Conservation (phyloP, 2,797 vertebrate genomes). For the Pangasius larnaudii region DNA sequence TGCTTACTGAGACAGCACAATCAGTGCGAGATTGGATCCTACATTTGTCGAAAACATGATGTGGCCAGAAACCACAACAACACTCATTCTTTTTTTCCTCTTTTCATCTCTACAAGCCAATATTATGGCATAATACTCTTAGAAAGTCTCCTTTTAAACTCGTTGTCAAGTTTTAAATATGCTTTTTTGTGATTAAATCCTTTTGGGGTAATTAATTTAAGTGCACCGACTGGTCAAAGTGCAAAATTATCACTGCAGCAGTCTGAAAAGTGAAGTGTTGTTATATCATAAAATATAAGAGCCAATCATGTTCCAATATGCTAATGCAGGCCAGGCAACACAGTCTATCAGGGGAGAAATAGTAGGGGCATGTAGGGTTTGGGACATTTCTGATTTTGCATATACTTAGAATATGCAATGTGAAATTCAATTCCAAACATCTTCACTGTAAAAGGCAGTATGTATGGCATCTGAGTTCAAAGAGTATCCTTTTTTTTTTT, state of each 20-base stretch:
- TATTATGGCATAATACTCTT: neutral
- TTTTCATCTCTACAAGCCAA: conserved; percentile 12
- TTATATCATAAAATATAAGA: conserved; percentile 3
- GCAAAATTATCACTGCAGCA: conserved; percentile 21
- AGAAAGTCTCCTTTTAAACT: neutral
- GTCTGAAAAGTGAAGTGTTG: conserved; percentile 5
- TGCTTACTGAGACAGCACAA: conserved; percentile 27
- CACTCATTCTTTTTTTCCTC: neutral
- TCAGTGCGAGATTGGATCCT: conserved; percentile 25
- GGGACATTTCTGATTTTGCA: neutral
- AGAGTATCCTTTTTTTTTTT: conserved; percentile 4
- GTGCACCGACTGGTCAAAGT: conserved; percentile 40
- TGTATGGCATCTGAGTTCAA: conserved; percentile 28
- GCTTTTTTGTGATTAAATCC: neutral
- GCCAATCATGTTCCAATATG: conserved; percentile 1
- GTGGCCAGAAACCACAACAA: neutral
- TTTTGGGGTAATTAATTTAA: neutral
- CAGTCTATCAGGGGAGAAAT: neutral
- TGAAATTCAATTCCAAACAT: conserved; percentile 6
- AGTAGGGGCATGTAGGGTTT: neutral
- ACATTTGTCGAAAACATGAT: conserved; percentile 28
- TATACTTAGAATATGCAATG: neutral
- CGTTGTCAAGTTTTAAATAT: neutral
- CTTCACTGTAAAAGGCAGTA: conserved; percentile 24
- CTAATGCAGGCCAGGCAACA: neutral